Percentiles rank a stretch among this genome's conserved stretches.
These are phyloP conservation scores for Halesus radiatus DNA, from an alignment of 1,140 invertebrate species.

Conservation along the genomic window DNA sequence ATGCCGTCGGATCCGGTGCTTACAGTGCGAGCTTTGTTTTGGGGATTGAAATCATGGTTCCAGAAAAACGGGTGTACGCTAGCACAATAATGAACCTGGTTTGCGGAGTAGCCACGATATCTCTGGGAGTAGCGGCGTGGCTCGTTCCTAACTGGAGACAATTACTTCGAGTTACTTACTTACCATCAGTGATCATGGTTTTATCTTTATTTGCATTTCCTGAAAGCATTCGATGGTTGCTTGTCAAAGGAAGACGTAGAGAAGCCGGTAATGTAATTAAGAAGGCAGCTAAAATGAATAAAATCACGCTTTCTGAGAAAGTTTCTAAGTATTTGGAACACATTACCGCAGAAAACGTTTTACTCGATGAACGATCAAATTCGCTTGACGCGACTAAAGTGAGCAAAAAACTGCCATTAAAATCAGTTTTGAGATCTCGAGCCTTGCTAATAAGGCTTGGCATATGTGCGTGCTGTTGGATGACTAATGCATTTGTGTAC, in stretches of 20 bases:
- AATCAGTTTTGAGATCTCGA: slow-evolving; percentile 71
- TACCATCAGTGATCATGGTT: slow-evolving; percentile 75
- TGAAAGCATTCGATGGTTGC: slow-evolving; percentile 81
- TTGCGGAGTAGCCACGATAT: slow-evolving; percentile 80
- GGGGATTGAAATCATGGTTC: slow-evolving; percentile 83
- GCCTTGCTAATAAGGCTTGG: slow-evolving; percentile 74
- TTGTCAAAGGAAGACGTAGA: slow-evolving; percentile 77
- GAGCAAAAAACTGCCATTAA: slow-evolving; percentile 41
- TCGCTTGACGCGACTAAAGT: background rate
- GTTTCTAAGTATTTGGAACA: slow-evolving; percentile 59
- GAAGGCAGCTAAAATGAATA: slow-evolving; percentile 79
- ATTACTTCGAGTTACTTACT: slow-evolving; percentile 78
- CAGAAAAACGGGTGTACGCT: slow-evolving; percentile 79
- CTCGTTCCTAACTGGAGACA: slow-evolving; percentile 79
- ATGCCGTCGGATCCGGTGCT: slow-evolving; percentile 68
- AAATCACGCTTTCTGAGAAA: slow-evolving; percentile 71
- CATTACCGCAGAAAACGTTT: slow-evolving; percentile 43
- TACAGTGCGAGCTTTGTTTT: slow-evolving; percentile 74
- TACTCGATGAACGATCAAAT: background rate
- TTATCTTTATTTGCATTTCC: slow-evolving; percentile 74
- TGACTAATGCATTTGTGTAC: slow-evolving; percentile 80
- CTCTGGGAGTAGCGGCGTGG: slow-evolving; percentile 78
- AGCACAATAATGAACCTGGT: slow-evolving; percentile 80
- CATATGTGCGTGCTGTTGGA: slow-evolving; percentile 79
- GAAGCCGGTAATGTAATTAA: slow-evolving; percentile 74